Base-by-base conservation (phyloP, 2,113 vertebrate genomes). In the Sorex araneus region DNA sequence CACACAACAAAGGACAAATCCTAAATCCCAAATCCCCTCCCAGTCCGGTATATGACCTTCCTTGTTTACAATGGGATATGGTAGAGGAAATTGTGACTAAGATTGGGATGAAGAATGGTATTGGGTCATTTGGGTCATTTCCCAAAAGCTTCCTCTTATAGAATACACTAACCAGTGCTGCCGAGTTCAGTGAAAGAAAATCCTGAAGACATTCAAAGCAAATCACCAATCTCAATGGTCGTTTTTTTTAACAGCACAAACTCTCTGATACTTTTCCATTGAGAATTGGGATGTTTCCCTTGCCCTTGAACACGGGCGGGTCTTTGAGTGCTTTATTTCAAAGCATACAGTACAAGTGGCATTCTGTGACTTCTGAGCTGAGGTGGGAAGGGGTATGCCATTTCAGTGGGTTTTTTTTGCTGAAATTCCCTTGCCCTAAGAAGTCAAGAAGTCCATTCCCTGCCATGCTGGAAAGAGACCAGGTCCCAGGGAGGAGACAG, bases 121-220 rank as follows among this genome's bases (percentile, higher is more conserved):
- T 27, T 28, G 36, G 50, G 21, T 63, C 75, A 7, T n/a, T n/a
- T n/a, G n/a, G n/a, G n/a, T n/a, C n/a, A n/a, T n/a, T n/a, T 84
- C 71, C 63, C 64, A 50, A 50, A 76, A 84, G 9, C 43, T 64
- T 73, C 36, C 23, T 94, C 40, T 71, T 64, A 2, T 23, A 3
- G n/a, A n/a, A 25, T 43, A 16, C 27, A 66, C 60, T 13, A 8
- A 2, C 0, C 40, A n/a, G 64, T 16, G 54, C 66, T 54, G 18
- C 74, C n/a, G 27, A 84, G 18, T 23, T 36, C 67, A 54, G 5
- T 27, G 32, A 92, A 92, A 89, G 32, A 92, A 92, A 89, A 43
- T 3, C 5, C 40, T 19, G 78, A 94, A 78, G 64, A 79, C 60
- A 36, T 82, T 54, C 34, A 0, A 83, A 34, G 15, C 66, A 78